phyloP scores from a whole-genome alignment of 2,888 invertebrate species.

The Noctua pronuba region DNA sequence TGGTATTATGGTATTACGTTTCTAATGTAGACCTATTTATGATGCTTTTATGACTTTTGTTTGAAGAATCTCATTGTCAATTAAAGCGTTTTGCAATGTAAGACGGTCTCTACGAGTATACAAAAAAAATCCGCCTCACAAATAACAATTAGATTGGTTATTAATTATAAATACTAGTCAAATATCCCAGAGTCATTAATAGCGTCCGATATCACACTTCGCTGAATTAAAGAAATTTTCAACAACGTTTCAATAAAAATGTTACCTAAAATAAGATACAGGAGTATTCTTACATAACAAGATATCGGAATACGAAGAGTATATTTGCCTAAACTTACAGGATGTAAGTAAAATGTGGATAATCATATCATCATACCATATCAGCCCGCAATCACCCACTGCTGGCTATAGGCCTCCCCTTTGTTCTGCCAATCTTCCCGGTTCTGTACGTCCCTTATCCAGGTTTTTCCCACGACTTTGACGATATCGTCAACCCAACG shows the following conservation, averaged over 20 bases:
- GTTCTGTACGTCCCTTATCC: too few species aligned
- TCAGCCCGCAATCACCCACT: too few species aligned
- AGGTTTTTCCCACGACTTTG: too few species aligned
- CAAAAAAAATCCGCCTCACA: neutral
- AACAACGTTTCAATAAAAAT: neutral
- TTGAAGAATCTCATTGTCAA: neutral
- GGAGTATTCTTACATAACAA: too few species aligned
- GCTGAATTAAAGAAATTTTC: neutral
- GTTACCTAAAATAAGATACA: neutral
- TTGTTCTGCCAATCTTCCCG: too few species aligned
- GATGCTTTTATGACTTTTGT: constrained; percentile 1
- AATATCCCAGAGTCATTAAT: neutral
- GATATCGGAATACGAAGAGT: neutral
- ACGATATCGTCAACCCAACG: too few species aligned
- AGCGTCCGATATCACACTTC: neutral
- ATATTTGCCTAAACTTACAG: neutral
- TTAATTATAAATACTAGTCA: neutral
- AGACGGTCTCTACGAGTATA: neutral
- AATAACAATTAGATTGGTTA: neutral
- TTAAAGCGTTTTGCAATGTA: neutral
- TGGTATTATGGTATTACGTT: constrained; percentile 3
- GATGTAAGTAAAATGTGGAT: neutral
- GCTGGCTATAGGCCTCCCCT: too few species aligned
- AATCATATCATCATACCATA: too few species aligned
- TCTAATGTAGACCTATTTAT: neutral